phyloP scores from a whole-genome alignment of 2,113 vertebrate genomes.

The Amblyopsis rosae region DNA sequence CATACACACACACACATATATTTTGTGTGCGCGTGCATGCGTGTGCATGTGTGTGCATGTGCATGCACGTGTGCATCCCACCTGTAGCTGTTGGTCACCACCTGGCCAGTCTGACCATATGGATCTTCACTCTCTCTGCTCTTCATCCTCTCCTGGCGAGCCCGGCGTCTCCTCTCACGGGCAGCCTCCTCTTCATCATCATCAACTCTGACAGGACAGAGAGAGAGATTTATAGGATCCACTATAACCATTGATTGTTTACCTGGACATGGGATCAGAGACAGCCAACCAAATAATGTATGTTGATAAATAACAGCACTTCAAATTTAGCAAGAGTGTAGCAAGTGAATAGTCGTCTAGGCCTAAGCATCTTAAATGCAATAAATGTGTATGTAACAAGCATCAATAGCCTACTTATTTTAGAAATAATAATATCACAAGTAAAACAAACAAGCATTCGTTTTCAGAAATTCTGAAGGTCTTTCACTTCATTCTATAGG shows the following conservation, averaged over 20 bases:
- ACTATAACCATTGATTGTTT: too few species aligned
- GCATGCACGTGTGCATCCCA: slow-evolving; percentile 50
- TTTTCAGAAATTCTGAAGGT: too few species aligned
- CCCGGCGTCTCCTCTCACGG: slow-evolving; percentile 89
- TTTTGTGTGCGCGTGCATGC: background rate
- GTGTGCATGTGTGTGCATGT: slow-evolving; percentile 7
- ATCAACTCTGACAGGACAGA: slow-evolving; percentile 75
- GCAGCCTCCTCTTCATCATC: slow-evolving; percentile 96
- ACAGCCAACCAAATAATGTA: too few species aligned
- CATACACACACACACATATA: background rate
- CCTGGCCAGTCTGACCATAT: slow-evolving; percentile 74
- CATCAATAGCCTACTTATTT: too few species aligned
- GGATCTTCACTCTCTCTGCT: slow-evolving; percentile 80
- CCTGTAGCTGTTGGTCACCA: slow-evolving; percentile 89
- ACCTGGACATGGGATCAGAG: too few species aligned
- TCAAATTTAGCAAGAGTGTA: too few species aligned
- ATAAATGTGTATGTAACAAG: too few species aligned
- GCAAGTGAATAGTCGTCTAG: too few species aligned
- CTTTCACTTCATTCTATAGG: slow-evolving; percentile 20
- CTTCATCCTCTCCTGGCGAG: slow-evolving; percentile 88
- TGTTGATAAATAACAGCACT: too few species aligned
- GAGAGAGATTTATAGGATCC: background rate
- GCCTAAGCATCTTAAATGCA: too few species aligned
- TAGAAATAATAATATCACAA: too few species aligned
- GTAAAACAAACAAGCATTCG: too few species aligned